These are phyloP conservation scores for Pachyrhynchus sulphureomaculatus DNA, from an alignment of 1,140 invertebrate species.

Conservation along the genomic window DNA sequence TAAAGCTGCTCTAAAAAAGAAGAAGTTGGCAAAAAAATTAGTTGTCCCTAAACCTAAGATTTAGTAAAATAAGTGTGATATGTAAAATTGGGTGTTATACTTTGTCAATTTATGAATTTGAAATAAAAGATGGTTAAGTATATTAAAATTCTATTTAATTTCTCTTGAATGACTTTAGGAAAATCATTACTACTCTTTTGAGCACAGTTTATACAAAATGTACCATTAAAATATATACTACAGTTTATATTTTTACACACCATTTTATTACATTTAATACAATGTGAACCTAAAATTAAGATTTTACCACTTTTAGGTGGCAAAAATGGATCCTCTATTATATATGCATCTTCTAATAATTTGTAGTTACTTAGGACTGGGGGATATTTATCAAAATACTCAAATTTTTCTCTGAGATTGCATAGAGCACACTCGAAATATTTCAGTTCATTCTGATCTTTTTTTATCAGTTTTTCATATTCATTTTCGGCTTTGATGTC, in stretches of 20 bases:
- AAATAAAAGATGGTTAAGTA: conserved; percentile 1
- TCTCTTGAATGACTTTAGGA: conserved; percentile 54
- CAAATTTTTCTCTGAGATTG: conserved; percentile 64
- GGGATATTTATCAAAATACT: conserved; percentile 71
- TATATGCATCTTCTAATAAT: conserved; percentile 64
- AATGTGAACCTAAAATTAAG: conserved; percentile 73
- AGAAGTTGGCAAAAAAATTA: conserved; percentile 43
- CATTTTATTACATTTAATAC: conserved; percentile 63
- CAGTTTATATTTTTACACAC: conserved; percentile 75
- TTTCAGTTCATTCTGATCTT: conserved; percentile 34
- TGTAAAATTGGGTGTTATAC: neutral
- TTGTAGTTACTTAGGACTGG: conserved; percentile 64
- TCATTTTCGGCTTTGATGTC: neutral
- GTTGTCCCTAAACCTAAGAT: conserved; percentile 15
- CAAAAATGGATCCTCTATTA: conserved; percentile 83
- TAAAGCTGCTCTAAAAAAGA: conserved; percentile 40
- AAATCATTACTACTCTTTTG: conserved; percentile 60
- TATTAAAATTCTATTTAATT: conserved; percentile 44
- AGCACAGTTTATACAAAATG: conserved; percentile 72
- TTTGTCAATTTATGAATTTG: conserved; percentile 1
- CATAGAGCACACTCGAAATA: conserved; percentile 68
- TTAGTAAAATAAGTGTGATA: neutral
- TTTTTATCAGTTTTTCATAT: conserved; percentile 18
- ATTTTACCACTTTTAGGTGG: conserved; percentile 66
- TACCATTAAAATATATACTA: conserved; percentile 75